A percentile compares a stretch with the other conserved stretches of the same genome.
Conservation (phyloP, 2,888 invertebrate genomes). For the Odontothrips loti region DNA sequence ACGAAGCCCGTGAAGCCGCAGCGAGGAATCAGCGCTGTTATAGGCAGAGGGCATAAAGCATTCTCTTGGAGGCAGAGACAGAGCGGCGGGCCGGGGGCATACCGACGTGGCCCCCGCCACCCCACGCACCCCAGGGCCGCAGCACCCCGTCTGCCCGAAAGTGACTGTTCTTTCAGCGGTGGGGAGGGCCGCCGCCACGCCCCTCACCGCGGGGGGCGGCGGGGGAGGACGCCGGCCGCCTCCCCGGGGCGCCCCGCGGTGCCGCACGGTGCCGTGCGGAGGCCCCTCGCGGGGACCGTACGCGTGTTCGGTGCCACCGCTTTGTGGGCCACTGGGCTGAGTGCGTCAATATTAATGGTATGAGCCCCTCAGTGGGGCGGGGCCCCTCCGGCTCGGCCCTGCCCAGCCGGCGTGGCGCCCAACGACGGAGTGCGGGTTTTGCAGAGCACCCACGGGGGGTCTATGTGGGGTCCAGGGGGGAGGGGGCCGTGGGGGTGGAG, state of each 20-base stretch:
- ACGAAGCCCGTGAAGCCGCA: too few species aligned
- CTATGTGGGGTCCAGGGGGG: too few species aligned
- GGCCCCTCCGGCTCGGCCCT: too few species aligned
- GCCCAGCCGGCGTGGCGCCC: too few species aligned
- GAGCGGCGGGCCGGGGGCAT: too few species aligned
- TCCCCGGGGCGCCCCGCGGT: background rate
- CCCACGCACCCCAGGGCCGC: background rate
- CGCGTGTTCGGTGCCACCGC: slow-evolving; percentile 4
- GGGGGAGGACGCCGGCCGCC: too few species aligned
- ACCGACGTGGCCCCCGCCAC: background rate
- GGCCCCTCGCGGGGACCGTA: background rate
- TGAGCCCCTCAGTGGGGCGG: too few species aligned
- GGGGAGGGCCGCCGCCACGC: background rate
- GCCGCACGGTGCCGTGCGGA: background rate
- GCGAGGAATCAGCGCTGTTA: too few species aligned
- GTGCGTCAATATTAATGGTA: slow-evolving; percentile 23
- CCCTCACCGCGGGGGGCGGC: background rate
- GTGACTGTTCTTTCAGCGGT: background rate
- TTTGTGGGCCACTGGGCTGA: slow-evolving; percentile 20
- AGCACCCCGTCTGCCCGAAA: background rate
- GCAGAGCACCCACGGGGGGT: too few species aligned
- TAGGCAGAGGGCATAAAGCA: background rate
- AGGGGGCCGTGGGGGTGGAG: too few species aligned
- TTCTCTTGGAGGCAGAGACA: background rate
- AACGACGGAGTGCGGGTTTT: too few species aligned